Conservation (phyloP, 2,113 vertebrate species). For the Okapia johnstoni region DNA sequence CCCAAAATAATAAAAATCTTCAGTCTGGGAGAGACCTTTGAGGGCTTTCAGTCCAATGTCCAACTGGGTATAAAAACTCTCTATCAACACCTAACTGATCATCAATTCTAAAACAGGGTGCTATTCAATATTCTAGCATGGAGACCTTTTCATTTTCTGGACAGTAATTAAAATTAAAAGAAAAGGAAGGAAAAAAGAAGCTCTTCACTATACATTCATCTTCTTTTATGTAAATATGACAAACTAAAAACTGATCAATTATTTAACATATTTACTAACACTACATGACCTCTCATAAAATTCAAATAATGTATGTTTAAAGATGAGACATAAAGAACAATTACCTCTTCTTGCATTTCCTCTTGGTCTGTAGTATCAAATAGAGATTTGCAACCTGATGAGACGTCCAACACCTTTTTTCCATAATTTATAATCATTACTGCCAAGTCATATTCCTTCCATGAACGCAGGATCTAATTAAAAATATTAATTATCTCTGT, state of each 20-base stretch:
- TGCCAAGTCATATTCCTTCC: conserved; percentile 84
- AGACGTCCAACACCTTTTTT: conserved; percentile 81
- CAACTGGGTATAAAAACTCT: not conserved
- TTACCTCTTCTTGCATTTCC: conserved; percentile 69
- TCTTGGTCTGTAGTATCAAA: conserved; percentile 53
- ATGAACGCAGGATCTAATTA: conserved; percentile 84
- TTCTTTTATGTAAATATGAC: not conserved
- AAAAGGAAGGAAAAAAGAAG: not conserved
- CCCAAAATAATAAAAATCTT: not conserved
- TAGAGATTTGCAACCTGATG: conserved; percentile 16
- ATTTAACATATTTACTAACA: conserved; percentile 5
- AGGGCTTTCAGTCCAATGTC: not conserved
- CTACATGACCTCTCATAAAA: not conserved
- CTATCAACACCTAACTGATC: not conserved
- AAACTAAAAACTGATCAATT: not conserved
- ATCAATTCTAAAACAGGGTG: not conserved
- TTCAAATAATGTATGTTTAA: not conserved
- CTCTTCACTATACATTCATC: not conserved
- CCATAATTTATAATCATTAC: conserved; percentile 86
- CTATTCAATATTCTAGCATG: not conserved
- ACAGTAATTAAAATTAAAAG: not conserved
- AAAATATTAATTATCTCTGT: conserved; percentile 55
- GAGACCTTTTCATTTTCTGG: not conserved
- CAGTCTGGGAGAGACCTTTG: not conserved
- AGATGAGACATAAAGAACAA: conserved; percentile 17